Percentiles rank a stretch among this genome's conserved stretches.
Conservation (phyloP, 2,888 invertebrate genomes). For the Oxyteleia sp. region DNA sequence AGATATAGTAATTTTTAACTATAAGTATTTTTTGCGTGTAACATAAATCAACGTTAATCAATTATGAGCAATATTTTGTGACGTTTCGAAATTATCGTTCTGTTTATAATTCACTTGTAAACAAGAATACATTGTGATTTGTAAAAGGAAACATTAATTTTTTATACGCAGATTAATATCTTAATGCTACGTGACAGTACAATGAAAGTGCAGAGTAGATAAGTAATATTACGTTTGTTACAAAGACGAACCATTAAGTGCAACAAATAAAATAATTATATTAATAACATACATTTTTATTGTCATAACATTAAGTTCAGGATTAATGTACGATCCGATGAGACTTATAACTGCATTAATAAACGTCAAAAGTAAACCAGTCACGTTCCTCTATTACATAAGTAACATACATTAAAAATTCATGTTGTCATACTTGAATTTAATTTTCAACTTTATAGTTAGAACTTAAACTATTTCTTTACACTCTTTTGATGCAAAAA, state of each 20-base stretch:
- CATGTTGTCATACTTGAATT: constrained; percentile 15
- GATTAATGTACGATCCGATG: constrained; percentile 26
- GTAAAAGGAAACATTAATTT: constrained; percentile 25
- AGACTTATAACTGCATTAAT: constrained; percentile 35
- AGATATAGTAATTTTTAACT: too few relatives aligned
- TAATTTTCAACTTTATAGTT: constrained; percentile 3
- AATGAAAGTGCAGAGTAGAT: constrained; percentile 28
- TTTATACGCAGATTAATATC: constrained; percentile 11
- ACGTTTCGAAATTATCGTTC: background rate
- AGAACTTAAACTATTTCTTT: background rate
- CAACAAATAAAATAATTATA: constrained; percentile 40
- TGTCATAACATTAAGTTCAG: constrained; percentile 3
- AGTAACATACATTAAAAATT: constrained; percentile 49
- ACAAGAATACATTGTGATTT: constrained; percentile 15
- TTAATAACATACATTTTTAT: constrained; percentile 32
- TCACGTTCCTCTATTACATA: constrained; percentile 30
- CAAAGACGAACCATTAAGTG: constrained; percentile 1
- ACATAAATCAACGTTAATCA: too few relatives aligned
- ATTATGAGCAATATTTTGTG: background rate
- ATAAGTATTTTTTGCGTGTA: too few relatives aligned
- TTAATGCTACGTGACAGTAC: constrained; percentile 14
- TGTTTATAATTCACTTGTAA: background rate
- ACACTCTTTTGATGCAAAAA: too few relatives aligned
- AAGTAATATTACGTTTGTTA: constrained; percentile 17
- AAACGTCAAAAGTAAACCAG: constrained; percentile 43